Percentiles rank a stretch among this genome's conserved stretches.
Conservation (phyloP, 1,140 invertebrate species). For the Anastrepha obliqua region DNA sequence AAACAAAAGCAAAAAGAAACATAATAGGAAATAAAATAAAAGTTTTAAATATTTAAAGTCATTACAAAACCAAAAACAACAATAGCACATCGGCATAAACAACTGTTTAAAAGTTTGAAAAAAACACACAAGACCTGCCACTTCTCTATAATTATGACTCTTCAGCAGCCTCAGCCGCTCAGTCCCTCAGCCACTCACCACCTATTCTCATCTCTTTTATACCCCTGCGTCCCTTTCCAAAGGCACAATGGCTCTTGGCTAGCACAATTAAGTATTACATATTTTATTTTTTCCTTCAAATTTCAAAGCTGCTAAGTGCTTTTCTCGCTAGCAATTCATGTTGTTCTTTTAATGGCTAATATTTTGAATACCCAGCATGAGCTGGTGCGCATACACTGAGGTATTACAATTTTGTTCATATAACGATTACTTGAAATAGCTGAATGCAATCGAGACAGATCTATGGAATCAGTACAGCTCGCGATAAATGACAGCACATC, state of each 20-base stretch:
- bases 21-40: not conserved
- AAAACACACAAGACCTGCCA: not conserved
- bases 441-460: too few species aligned
- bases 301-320: not conserved
- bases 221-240: too few species aligned
- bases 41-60: not conserved
- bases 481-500: too few species aligned
- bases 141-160: not conserved
- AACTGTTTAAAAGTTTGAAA: not conserved
- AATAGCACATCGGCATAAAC: not conserved
- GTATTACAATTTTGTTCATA: too few species aligned
- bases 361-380: too few species aligned
- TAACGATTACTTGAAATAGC: too few species aligned
- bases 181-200: not conserved
- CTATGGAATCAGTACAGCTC: too few species aligned
- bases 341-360: not conserved
- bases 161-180: not conserved
- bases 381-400: too few species aligned
- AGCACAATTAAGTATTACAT: not conserved
- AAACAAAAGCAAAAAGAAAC: not conserved
- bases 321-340: not conserved
- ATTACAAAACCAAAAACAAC: not conserved
- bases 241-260: not conserved
- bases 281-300: not conserved
- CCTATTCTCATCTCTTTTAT: too few species aligned